phyloP scores from a whole-genome alignment of 2,797 vertebrate genomes.

The Protonibea diacanthus region DNA sequence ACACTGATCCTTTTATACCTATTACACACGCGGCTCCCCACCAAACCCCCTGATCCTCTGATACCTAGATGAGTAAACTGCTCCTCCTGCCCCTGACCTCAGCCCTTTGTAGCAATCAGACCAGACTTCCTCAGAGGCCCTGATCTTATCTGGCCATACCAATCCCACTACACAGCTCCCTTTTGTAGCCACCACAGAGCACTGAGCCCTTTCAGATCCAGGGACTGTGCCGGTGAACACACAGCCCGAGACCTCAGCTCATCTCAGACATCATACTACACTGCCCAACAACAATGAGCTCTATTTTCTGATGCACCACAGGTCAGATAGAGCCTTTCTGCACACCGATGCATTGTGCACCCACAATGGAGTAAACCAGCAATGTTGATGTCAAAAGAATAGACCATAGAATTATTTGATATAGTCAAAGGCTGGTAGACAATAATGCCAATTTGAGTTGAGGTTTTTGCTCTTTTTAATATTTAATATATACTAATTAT shows the following conservation, averaged over 20 bases:
- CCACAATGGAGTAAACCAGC: slow-evolving; percentile 60
- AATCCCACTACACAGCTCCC: slow-evolving; percentile 81
- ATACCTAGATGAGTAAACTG: slow-evolving; percentile 84
- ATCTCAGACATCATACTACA: slow-evolving; percentile 85
- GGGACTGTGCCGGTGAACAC: slow-evolving; percentile 73
- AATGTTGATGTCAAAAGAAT: slow-evolving; percentile 61
- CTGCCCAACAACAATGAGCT: slow-evolving; percentile 82
- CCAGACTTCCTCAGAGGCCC: slow-evolving; percentile 83
- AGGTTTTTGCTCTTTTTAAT: not conserved
- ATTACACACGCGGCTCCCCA: slow-evolving; percentile 80
- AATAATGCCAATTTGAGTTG: slow-evolving; percentile 1
- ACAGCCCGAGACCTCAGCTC: slow-evolving; percentile 77
- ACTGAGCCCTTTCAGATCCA: slow-evolving; percentile 79
- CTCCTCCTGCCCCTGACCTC: slow-evolving; percentile 84
- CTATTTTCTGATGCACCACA: slow-evolving; percentile 76
- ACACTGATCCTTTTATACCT: slow-evolving; percentile 86
- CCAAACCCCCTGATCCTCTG: slow-evolving; percentile 81
- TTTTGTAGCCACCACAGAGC: slow-evolving; percentile 78
- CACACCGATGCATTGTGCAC: slow-evolving; percentile 69
- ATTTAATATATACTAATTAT: too few species aligned
- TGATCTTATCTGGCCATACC: slow-evolving; percentile 84
- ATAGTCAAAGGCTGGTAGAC: slow-evolving; percentile 14
- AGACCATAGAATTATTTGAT: slow-evolving; percentile 36
- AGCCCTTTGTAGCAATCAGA: slow-evolving; percentile 86
- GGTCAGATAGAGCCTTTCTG: slow-evolving; percentile 75